Evolutionary conservation across 1,140 invertebrate genomes (phyloP), one percentile per base, ranked within the genome.

Genomic region (Hycleus phaleratus): DNA sequence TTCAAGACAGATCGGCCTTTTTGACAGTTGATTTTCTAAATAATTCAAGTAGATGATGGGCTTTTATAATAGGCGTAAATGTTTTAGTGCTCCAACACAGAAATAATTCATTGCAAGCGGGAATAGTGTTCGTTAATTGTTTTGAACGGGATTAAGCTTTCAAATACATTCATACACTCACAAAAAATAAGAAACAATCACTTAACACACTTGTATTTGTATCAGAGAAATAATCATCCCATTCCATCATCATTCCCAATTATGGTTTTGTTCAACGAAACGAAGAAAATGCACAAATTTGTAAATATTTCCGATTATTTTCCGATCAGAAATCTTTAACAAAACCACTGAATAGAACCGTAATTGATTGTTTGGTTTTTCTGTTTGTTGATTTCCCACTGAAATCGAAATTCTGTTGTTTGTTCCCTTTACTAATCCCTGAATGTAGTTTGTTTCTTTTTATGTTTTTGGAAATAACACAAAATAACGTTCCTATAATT

Each of bases 71-170:
- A 53, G 18, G 18, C 18, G 57, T 59, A 59, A 59, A 59, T 51
- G 49, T 38, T 59, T 59, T 48, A 49, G 57, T 39, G 49, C 48
- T 58, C 48, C 52, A 51, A 46, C 57, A 52, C 57, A 52, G 49
- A 12, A 46, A 53, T 46, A 52, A 46, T 40, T 50, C 45, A 52
- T 53, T 52, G 51, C 51, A 53, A 45, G 42, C 51, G 49, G 42
- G 49, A 52, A 49, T 38, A 12, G 48, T 49, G 18, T 53, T 53
- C 25, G 12, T 42, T 53, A 53, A 53, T 53, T 43, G 51, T 53
- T 59, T 25, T 42, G 26, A 53, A 51, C 49, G 50, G 57, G 57
- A 59, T 59, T 53, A 59, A 59, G 49, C 57, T 59, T 58, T 52
- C 50, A 46, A 32, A 52, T 26, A 48, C 51, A 53, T 26, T 50